A percentile compares a stretch with the other conserved stretches of the same genome.
phyloP scores from a whole-genome alignment of 2,113 vertebrate genomes.

The Sebastes schlegelii region DNA sequence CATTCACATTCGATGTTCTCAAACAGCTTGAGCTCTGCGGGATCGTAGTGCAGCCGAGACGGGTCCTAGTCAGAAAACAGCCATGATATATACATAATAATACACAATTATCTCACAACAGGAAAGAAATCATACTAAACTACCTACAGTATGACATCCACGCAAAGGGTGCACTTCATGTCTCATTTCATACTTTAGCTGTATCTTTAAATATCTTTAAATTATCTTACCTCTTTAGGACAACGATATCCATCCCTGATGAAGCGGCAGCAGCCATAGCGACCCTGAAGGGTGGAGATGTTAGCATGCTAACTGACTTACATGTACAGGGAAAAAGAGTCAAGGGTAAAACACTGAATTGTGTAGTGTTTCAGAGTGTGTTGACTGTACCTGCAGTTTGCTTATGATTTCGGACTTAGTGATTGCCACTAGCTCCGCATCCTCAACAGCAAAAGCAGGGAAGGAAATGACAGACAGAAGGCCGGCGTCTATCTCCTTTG shows the following conservation, averaged over 20 bases:
- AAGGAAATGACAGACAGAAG: slow-evolving; percentile 97
- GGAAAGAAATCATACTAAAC: neutral
- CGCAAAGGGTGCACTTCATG: neutral
- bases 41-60: slow-evolving; percentile 94
- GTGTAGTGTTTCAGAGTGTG: neutral
- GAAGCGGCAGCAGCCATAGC: slow-evolving; percentile 97
- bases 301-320: neutral
- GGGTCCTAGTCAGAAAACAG: slow-evolving; percentile 87
- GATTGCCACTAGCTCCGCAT: slow-evolving; percentile 91
- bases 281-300: slow-evolving; percentile 84
- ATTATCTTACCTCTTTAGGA: slow-evolving; percentile 91
- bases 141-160: neutral
- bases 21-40: slow-evolving; percentile 97
- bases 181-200: neutral
- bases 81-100: neutral
- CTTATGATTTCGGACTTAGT: slow-evolving; percentile 97
- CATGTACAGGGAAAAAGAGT: neutral
- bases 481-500: slow-evolving; percentile 98
- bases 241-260: slow-evolving; percentile 97
- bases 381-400: slow-evolving; percentile 90
- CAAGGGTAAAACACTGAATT: neutral
- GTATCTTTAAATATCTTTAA: slow-evolving; percentile 3
- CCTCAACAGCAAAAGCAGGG: slow-evolving; percentile 98
- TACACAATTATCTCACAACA: neutral
- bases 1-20: slow-evolving; percentile 99